These are phyloP conservation scores for Monochamus saltuarius DNA, from an alignment of 1,140 invertebrate genomes.

Conservation along the genomic window DNA sequence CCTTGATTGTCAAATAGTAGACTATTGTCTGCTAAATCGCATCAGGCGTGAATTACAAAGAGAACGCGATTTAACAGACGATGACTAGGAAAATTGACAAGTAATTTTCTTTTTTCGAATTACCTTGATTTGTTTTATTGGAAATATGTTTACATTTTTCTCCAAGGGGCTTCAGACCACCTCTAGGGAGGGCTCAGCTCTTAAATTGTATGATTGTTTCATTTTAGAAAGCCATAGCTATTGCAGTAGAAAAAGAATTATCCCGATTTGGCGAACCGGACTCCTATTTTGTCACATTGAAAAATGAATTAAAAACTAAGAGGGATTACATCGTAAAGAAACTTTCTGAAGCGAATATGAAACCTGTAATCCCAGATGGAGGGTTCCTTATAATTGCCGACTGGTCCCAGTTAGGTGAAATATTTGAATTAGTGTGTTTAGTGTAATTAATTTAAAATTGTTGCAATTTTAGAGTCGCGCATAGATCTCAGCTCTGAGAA, in stretches of 20 bases:
- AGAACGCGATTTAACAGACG: too few relatives aligned
- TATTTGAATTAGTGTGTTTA: conserved; percentile 7
- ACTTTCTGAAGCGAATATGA: conserved; percentile 79
- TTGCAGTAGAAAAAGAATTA: conserved; percentile 86
- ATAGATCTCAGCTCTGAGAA: conserved; percentile 66
- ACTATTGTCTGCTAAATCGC: too few relatives aligned
- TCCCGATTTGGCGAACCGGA: conserved; percentile 68
- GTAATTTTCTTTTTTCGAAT: too few relatives aligned
- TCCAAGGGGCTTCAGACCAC: too few relatives aligned
- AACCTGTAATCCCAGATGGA: conserved; percentile 90
- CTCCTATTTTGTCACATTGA: conserved; percentile 82
- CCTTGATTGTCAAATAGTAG: too few relatives aligned
- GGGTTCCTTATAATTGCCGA: conserved; percentile 97
- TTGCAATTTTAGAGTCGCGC: conserved; percentile 56
- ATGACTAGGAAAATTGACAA: too few relatives aligned
- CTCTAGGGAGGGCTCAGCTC: too few relatives aligned
- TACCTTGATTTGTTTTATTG: too few relatives aligned
- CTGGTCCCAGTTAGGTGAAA: conserved; percentile 74
- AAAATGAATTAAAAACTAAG: conserved; percentile 78
- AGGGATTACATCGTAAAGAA: conserved; percentile 81
- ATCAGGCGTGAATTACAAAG: too few relatives aligned
- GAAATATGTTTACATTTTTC: too few relatives aligned
- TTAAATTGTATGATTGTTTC: background rate
- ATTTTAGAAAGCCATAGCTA: conserved; percentile 79
- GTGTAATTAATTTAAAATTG: too few relatives aligned